Percentiles rank a stretch among this genome's conserved stretches.
Conservation (phyloP, 2,888 invertebrate species). For the Sminthurinus aureus region DNA sequence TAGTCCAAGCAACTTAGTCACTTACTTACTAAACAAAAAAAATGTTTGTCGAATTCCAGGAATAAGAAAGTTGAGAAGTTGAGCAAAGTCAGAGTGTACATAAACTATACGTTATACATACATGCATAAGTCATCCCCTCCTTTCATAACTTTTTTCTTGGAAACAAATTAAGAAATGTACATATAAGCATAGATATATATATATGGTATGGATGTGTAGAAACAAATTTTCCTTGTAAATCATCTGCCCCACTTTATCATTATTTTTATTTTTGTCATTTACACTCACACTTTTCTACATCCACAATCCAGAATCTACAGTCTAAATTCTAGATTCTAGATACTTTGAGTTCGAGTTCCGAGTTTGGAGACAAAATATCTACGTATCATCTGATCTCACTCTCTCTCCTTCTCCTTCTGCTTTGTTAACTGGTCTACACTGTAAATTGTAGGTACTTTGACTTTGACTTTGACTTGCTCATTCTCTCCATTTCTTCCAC, state of each 20-base stretch:
- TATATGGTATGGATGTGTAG: not conserved
- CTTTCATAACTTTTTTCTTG: conserved; percentile 42
- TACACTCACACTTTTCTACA: not conserved
- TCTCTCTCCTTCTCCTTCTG: not conserved
- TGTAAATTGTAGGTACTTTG: not conserved
- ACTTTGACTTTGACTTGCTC: not conserved
- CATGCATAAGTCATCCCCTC: not conserved
- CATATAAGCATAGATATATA: not conserved
- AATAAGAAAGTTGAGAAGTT: not conserved
- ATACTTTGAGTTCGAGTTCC: not conserved
- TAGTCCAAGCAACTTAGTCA: not conserved
- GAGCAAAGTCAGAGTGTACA: not conserved
- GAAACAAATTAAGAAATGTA: conserved; percentile 42
- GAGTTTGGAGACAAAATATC: not conserved
- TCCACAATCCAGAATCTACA: not conserved
- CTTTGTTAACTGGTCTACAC: no score
- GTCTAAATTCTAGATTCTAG: no score
- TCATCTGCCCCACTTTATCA: conserved; percentile 35
- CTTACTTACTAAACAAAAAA: not conserved
- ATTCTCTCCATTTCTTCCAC: not conserved
- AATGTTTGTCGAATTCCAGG: conserved; percentile 12
- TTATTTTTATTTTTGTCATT: conserved; percentile 1
- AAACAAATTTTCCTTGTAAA: conserved; percentile 49
- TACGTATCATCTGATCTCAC: not conserved
- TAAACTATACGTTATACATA: not conserved